Evolutionary conservation across 2,888 invertebrate species (phyloP), one percentile per base, ranked within the genome.

Genomic region (Gonocerus acuteangulatus): DNA sequence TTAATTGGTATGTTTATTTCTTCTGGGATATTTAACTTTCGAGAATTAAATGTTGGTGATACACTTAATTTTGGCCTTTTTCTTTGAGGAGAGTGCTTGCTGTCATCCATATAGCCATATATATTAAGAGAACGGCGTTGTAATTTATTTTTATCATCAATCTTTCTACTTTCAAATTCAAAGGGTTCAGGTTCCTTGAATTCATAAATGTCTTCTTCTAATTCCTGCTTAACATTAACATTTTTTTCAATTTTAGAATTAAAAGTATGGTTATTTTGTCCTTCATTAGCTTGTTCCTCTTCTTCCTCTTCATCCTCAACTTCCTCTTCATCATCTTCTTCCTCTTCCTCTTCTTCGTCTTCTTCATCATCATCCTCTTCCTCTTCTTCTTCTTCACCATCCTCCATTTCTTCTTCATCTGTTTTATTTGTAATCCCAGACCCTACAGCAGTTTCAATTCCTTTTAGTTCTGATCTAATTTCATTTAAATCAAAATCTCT

Each of bases 161-260:
- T 78, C 77, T 69, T 79, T 56, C 87, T 81, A 7, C 85, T 80
- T 74, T 90, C 89, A 68, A 89, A 82, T 72, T 90, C 89, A 71
- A 90, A 90, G 0, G 90, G 89, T 73, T 91, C 90, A 0, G 89
- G 89, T 73, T 91, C 90, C 73, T 90, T 90, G 71, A 91, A 91
- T 73, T 91, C 90, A 71, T 91, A 91, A 63, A 90, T 84, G 71
- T 91, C 90, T 48, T 77, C 65, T 57, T 61, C 64, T 9, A 32
- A 6, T 48, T 65, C 59, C 39, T 59, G 49, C 48, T 66, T 60
- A 2, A 36, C 47, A 21, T 4, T 39, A n/a, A n/a, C n/a, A 39
- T 6, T 39, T 4, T 18, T 48, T 47, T 44, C 22, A 47, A 36
- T 48, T 19, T 57, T 2, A 47, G 23, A 7, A 42, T 54, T 39